Evolutionary conservation across 2,113 vertebrate genomes (phyloP), one percentile per base, ranked within the genome.

Genomic region (Takifugu flavidus): DNA sequence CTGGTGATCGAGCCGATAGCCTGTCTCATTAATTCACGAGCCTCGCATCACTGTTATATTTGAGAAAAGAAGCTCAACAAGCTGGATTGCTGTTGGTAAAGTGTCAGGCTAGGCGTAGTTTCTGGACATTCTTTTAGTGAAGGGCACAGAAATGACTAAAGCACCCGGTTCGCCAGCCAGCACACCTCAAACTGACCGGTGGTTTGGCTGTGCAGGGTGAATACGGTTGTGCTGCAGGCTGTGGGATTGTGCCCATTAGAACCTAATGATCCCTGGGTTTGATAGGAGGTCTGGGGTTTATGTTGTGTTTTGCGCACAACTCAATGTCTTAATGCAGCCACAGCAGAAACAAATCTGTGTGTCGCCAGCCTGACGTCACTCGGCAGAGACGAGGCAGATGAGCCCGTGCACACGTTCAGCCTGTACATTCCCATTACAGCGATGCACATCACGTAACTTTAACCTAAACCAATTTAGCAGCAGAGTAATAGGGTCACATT

Each of bases 241-340:
- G 49, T 50, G 74, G 74, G 72, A 79, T 74, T 74, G 77, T 73
- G 56, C 62, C 29, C 74, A 77, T 81, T 54, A 65, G 66, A 74
- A 70, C 68, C 66, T 74, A 65, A 69, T 78, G 69, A 70, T 75
- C 75, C 66, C 68, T 49, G 10, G 51, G 59, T 59, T 70, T 49
- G 47, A 58, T 67, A 54, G 65, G 67, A 69, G 55, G 50, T 67
- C 62, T 67, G 56, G 60, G 67, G 74, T 76, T 68, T 77, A 61
- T 63, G 49, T 68, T 80, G 65, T 74, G 65, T 65, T 78, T 61
- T 70, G 65, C 72, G 82, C 69, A 78, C 60, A 79, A 59, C 73
- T 78, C 66, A 62, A 43, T 72, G 74, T 82, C 62, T 57, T 39
- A 10, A 39, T 1, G 74, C 65, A 28, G 69, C 45, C 8, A 28